phyloP scores from a whole-genome alignment of 1,140 invertebrate genomes.

The Neodiprion pinetum region DNA sequence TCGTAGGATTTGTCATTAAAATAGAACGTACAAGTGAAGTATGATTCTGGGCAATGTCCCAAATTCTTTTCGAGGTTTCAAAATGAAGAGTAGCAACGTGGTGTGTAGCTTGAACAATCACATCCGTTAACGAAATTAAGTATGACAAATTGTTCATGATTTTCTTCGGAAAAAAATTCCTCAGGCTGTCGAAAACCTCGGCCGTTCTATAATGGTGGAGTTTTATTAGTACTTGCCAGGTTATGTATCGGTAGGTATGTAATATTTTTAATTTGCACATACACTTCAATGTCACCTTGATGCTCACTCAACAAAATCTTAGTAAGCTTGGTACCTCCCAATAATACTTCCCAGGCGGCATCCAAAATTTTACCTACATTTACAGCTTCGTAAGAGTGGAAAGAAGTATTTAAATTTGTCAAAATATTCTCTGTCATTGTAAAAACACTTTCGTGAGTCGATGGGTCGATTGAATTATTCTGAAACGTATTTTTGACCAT shows the following conservation, averaged over 20 bases:
- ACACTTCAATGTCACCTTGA: constrained; percentile 36
- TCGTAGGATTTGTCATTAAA: constrained; percentile 41
- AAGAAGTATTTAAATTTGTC: neutral
- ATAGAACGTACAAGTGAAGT: constrained; percentile 41
- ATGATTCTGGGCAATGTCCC: constrained; percentile 41
- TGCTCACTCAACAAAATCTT: constrained; percentile 41
- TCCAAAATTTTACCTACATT: constrained; percentile 41
- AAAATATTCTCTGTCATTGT: neutral
- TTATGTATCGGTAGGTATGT: neutral
- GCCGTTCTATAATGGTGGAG: constrained; percentile 29
- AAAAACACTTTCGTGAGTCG: neutral
- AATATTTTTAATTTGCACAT: constrained; percentile 14
- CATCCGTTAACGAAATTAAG: constrained; percentile 40
- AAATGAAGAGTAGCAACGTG: constrained; percentile 48
- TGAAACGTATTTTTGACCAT: constrained; percentile 34
- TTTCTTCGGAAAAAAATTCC: constrained; percentile 38
- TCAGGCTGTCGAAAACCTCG: constrained; percentile 42
- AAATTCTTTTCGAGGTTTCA: constrained; percentile 38
- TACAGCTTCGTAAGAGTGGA: neutral
- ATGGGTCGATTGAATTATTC: constrained; percentile 9
- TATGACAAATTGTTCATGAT: constrained; percentile 45
- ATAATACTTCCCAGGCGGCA: constrained; percentile 34
- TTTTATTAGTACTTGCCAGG: neutral
- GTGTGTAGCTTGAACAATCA: constrained; percentile 42
- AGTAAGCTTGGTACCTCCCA: constrained; percentile 43